phyloP scores from a whole-genome alignment of 2,797 vertebrate species.

The Anas bernieri region DNA sequence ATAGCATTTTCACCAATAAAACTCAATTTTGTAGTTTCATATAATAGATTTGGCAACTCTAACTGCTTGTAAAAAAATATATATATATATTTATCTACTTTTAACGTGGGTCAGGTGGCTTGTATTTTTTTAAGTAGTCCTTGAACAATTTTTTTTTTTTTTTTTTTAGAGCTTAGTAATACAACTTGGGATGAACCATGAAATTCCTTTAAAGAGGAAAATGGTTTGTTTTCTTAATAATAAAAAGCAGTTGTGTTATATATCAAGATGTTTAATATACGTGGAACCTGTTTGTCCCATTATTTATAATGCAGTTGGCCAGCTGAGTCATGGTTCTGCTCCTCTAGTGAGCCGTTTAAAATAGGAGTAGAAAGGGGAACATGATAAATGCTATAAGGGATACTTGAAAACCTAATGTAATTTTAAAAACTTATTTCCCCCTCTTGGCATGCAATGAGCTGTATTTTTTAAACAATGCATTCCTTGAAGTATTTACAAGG shows the following conservation, averaged over 20 bases:
- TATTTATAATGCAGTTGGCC: background rate
- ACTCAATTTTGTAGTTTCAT: background rate
- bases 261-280: background rate
- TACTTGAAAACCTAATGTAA: background rate
- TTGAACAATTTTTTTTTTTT: background rate
- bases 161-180: background rate
- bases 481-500: background rate
- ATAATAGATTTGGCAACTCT: background rate
- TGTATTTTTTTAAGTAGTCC: background rate
- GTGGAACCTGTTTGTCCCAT: background rate
- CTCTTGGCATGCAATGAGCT: background rate
- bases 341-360: background rate
- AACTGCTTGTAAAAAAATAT: background rate
- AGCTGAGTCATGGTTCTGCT: background rate
- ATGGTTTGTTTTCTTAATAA: background rate
- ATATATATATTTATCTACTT: background rate
- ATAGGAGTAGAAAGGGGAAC: background rate
- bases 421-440: background rate
- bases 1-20: background rate
- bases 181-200: background rate
- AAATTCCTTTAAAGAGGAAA: background rate
- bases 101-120: background rate
- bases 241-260: accelerated
- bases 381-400: background rate
- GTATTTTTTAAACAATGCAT: background rate